phyloP scores from a whole-genome alignment of 2,113 vertebrate genomes.

The Centropus unirufus region DNA sequence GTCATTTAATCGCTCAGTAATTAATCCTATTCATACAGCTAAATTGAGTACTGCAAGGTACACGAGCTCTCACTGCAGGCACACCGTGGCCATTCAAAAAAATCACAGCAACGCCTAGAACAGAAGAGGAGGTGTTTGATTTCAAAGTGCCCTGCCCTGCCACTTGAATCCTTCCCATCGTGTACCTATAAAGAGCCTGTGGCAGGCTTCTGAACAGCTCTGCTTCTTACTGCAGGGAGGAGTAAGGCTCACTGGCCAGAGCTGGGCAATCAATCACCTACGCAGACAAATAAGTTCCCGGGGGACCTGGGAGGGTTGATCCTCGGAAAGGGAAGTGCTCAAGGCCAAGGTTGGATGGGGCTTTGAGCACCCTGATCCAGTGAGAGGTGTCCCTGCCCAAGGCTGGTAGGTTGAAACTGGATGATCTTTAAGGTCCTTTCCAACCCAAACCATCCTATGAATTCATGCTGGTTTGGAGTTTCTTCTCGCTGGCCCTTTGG shows the following conservation, averaged over 20 bases:
- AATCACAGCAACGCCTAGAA: slow-evolving; percentile 53
- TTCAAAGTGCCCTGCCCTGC: slow-evolving; percentile 41
- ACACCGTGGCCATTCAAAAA: slow-evolving; percentile 38
- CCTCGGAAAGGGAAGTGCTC: background rate
- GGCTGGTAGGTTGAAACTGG: no score
- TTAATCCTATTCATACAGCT: slow-evolving; percentile 68
- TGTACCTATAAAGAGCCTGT: background rate
- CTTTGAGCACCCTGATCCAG: no score
- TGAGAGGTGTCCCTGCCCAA: no score
- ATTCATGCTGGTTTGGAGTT: background rate
- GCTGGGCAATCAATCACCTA: background rate
- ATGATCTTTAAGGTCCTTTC: no score
- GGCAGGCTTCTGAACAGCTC: slow-evolving; percentile 19
- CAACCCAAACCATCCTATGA: no score
- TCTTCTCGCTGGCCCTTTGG: background rate
- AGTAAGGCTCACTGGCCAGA: background rate
- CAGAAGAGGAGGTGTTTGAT: slow-evolving; percentile 47
- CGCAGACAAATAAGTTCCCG: background rate
- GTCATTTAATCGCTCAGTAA: slow-evolving; percentile 57
- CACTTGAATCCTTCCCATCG: slow-evolving; percentile 47
- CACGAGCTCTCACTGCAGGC: slow-evolving; percentile 30
- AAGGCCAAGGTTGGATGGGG: no score
- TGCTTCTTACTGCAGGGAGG: background rate
- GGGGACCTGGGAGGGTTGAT: background rate
- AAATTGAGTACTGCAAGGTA: slow-evolving; percentile 44